Percentiles rank a stretch among this genome's conserved stretches.
These are phyloP conservation scores for Poliocrania exsul DNA, from an alignment of 2,797 vertebrate genomes.

Conservation along the genomic window DNA sequence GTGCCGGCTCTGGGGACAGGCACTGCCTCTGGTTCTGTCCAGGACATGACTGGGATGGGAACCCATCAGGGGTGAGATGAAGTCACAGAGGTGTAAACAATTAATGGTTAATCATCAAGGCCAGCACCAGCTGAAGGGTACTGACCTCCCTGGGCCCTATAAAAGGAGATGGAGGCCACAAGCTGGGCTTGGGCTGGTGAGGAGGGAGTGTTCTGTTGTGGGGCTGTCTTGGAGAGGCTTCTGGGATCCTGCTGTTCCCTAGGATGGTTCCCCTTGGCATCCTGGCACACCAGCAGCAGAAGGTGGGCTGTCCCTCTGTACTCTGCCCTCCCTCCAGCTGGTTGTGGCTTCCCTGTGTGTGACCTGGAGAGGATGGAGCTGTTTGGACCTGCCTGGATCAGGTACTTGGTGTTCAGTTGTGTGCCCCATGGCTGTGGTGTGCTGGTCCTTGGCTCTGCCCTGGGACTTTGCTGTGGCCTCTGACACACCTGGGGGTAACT, in stretches of 20 bases:
- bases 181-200: rapidly evolving
- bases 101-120: background rate
- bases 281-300: background rate
- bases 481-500: rapidly evolving
- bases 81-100: background rate
- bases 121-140: background rate
- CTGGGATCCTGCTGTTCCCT: background rate
- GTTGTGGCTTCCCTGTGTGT: background rate
- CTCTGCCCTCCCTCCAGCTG: background rate
- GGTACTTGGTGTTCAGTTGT: rapidly evolving
- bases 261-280: background rate
- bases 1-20: background rate
- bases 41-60: background rate
- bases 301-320: background rate
- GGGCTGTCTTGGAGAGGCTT: background rate
- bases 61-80: background rate
- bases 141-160: background rate
- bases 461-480: background rate
- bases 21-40: rapidly evolving
- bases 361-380: background rate
- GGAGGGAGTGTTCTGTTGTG: rapidly evolving
- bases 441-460: background rate
- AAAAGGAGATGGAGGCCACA: rapidly evolving
- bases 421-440: too few relatives aligned
- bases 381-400: background rate